A percentile compares a stretch with the other conserved stretches of the same genome.
Evolutionary conservation across 92 coral and sea anemone genomes (phyloP).

Genomic region (Epizoanthus stellaris): DNA sequence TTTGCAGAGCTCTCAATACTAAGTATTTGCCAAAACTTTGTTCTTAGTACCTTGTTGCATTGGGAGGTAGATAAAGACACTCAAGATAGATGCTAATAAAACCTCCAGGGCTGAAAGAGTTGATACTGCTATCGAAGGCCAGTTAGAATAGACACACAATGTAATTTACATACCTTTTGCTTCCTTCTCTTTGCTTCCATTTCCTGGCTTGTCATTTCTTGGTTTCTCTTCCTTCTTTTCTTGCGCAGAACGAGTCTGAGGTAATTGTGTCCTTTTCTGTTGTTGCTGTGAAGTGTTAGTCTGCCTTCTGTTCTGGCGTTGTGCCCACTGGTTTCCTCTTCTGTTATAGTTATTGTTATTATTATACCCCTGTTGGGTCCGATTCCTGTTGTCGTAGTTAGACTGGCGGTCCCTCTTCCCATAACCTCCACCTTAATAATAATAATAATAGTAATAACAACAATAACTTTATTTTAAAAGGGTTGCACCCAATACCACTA

Average conservation of each 20-base stretch:
- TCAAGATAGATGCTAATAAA: no score
- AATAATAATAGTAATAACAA: no score
- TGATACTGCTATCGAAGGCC: no score
- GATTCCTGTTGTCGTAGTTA: conserved; percentile 47
- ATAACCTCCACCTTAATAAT: conserved; percentile 6
- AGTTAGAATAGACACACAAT: no score
- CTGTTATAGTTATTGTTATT: conserved; percentile 20
- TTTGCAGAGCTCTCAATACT: no score
- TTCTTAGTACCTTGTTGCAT: no score
- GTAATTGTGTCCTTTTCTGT: neutral
- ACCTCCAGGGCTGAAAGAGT: no score
- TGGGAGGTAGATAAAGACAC: no score
- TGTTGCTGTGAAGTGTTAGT: conserved; percentile 12
- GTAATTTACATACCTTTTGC: no score
- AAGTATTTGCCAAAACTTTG: no score
- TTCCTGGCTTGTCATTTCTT: neutral
- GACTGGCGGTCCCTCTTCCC: conserved; percentile 42
- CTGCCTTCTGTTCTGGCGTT: conserved; percentile 40
- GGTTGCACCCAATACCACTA: no score
- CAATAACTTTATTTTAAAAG: no score
- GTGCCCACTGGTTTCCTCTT: conserved; percentile 35
- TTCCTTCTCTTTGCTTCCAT: neutral
- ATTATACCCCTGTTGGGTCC: conserved; percentile 45
- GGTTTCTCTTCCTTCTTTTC: conserved; percentile 23
- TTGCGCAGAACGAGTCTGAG: conserved; percentile 8